Evolutionary conservation across 1,140 invertebrate genomes (phyloP).

Genomic region (Dolichoris vasculosae): DNA sequence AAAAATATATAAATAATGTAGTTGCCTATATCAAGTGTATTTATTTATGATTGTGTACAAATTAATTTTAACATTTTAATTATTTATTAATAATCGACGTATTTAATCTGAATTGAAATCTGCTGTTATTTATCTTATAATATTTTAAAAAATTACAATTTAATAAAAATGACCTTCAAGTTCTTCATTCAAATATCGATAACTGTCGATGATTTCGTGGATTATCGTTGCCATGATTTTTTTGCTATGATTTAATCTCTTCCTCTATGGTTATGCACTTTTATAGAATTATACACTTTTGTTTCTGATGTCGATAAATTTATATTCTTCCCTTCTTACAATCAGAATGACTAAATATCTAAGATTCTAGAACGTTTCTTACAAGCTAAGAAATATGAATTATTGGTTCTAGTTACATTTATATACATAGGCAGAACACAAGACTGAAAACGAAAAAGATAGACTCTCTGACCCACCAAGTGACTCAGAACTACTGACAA

Average conservation of each 20-base stretch:
- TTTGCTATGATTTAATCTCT: background rate
- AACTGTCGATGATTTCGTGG: conserved; percentile 57
- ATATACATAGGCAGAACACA: background rate
- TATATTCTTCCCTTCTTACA: background rate
- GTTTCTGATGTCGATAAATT: background rate
- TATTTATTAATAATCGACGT: no score
- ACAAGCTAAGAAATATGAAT: background rate
- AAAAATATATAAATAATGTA: no score
- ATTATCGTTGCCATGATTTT: conserved; percentile 65
- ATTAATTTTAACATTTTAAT: no score
- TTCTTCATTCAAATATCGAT: conserved; percentile 59
- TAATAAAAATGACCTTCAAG: background rate
- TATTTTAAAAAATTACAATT: background rate
- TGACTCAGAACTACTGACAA: conserved; percentile 55
- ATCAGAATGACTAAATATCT: background rate
- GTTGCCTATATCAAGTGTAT: no score
- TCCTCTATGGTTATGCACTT: background rate
- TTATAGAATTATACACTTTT: background rate
- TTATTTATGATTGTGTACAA: no score
- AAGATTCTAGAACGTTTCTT: background rate
- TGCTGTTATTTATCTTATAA: background rate
- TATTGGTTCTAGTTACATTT: background rate
- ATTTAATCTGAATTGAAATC: no score
- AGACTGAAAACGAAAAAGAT: background rate
- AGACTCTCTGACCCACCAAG: conserved; percentile 58